Conservation (phyloP, 2,888 invertebrate species). For the Cheilosia urbana region DNA sequence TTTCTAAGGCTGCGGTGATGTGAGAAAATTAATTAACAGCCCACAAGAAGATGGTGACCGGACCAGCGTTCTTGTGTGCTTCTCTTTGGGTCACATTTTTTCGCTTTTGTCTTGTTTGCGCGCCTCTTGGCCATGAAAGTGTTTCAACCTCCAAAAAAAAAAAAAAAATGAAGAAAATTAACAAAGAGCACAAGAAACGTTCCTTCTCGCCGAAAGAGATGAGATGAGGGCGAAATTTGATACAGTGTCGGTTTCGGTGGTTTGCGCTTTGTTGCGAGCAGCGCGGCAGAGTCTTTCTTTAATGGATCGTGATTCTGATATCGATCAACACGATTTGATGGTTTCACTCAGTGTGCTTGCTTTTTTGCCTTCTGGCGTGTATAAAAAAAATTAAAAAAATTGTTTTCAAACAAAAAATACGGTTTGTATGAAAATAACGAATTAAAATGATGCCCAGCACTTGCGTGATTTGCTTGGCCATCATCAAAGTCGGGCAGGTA, state of each 20-base stretch:
- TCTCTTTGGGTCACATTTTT: background rate
- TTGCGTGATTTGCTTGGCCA: constrained; percentile 68
- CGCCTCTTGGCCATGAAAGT: constrained; percentile 58
- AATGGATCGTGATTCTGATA: constrained; percentile 76
- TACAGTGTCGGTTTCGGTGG: constrained; percentile 73
- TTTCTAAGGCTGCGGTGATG: constrained; percentile 42
- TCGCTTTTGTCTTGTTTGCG: constrained; percentile 18
- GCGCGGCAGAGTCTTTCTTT: constrained; percentile 60
- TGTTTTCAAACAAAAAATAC: constrained; percentile 20
- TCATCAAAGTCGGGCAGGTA: constrained; percentile 29
- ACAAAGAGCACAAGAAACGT: constrained; percentile 31
- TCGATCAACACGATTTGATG: constrained; percentile 75
- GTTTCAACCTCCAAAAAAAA: constrained; percentile 42
- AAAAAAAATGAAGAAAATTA: constrained; percentile 6
- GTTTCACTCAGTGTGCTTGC: constrained; percentile 28
- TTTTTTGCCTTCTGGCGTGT: constrained; percentile 56
- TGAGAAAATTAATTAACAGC: constrained; percentile 73
- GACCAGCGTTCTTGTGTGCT: background rate
- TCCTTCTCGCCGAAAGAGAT: constrained; percentile 23
- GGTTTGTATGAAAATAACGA: background rate
- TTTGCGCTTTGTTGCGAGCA: constrained; percentile 55
- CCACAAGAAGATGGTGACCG: constrained; percentile 8
- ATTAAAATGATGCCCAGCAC: constrained; percentile 38
- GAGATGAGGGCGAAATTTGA: constrained; percentile 72
- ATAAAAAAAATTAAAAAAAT: constrained; percentile 31